Conservation (phyloP, 2,797 vertebrate species). For the Babyrousa celebensis region DNA sequence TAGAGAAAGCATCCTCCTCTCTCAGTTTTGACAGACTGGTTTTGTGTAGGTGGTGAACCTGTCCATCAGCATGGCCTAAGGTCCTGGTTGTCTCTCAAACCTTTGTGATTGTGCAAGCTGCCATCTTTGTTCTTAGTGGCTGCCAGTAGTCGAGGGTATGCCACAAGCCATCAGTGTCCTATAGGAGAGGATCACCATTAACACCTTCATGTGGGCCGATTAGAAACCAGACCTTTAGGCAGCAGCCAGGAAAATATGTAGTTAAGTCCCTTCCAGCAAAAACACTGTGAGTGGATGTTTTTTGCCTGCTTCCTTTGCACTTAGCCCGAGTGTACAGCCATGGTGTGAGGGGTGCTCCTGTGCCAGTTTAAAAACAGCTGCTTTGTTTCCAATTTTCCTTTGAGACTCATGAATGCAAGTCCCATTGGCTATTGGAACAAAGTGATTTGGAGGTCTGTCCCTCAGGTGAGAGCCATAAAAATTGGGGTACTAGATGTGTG, state of each 20-base stretch:
- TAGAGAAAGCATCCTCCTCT: neutral
- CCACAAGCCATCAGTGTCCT: neutral
- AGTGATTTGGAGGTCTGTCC: neutral
- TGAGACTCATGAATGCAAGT: neutral
- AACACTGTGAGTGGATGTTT: neutral
- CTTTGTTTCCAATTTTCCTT: neutral
- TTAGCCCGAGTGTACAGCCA: neutral
- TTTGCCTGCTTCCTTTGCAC: neutral
- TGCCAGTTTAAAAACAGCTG: neutral
- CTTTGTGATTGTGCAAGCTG: neutral
- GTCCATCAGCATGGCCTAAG: neutral
- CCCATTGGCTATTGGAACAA: neutral
- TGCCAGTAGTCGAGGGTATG: neutral
- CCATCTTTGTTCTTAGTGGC: neutral
- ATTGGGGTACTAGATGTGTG: neutral
- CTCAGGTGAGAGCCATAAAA: neutral
- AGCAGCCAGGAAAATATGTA: neutral
- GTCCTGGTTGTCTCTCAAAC: neutral
- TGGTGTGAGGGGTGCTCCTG: neutral
- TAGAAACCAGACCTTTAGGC: neutral
- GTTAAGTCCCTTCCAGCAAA: neutral
- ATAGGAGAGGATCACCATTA: neutral
- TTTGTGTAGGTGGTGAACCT: neutral
- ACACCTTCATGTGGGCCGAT: neutral
- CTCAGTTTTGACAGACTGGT: neutral